These are phyloP conservation scores for Mandrillus leucophaeus DNA, from an alignment of 2,113 vertebrate species.

Conservation along the genomic window DNA sequence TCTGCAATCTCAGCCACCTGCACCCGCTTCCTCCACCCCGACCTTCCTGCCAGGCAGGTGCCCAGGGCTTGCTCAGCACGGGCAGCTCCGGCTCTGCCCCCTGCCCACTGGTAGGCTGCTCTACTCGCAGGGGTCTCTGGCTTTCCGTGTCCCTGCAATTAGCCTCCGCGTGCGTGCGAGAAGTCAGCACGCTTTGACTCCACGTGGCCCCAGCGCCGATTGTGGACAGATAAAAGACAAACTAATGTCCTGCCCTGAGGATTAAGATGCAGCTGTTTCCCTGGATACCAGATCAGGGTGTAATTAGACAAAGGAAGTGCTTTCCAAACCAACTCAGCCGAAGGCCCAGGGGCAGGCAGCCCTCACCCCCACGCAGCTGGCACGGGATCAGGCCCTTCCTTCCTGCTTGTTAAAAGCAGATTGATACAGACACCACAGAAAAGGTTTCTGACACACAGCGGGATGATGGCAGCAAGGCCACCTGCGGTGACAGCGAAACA, in stretches of 20 bases:
- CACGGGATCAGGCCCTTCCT: not conserved
- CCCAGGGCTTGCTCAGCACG: not conserved
- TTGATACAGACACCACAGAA: rapidly evolving
- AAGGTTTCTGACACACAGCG: too few relatives aligned
- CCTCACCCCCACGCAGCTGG: too few relatives aligned
- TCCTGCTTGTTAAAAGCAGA: too few relatives aligned
- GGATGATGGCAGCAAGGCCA: too few relatives aligned
- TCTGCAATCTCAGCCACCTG: not conserved
- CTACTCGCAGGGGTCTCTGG: not conserved
- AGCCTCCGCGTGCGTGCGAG: not conserved
- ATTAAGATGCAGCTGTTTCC: not conserved
- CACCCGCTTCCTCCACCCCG: too few relatives aligned
- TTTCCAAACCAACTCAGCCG: not conserved
- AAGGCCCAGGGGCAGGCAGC: not conserved
- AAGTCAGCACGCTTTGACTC: not conserved
- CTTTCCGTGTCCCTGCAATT: not conserved
- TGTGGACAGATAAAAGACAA: constrained; percentile 1
- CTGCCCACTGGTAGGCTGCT: not conserved
- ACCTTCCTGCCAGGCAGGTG: not conserved
- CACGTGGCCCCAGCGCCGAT: not conserved
- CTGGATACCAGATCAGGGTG: not conserved
- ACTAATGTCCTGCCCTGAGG: not conserved
- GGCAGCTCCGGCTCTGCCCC: not conserved
- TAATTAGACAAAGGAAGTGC: not conserved
- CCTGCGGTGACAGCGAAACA: not conserved